Percentiles rank a stretch among this genome's conserved stretches.
Conservation (phyloP, 2,797 vertebrate genomes). For the Scomberomorus guttatus region DNA sequence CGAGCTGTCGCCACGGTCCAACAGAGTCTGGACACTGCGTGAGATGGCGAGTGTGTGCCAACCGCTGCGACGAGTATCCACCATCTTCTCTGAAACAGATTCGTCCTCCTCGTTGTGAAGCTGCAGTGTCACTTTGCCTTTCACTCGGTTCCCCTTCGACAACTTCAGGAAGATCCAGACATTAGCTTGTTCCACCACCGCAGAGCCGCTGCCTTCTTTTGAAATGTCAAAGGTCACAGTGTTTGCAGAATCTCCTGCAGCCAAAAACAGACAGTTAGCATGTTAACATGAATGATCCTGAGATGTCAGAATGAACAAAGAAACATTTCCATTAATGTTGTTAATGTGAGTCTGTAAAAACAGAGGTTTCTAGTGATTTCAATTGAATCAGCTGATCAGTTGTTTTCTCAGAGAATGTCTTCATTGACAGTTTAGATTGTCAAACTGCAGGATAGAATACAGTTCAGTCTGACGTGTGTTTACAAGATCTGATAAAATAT, state of each 20-base stretch:
- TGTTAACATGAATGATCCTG: neutral
- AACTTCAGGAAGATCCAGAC: constrained; percentile 95
- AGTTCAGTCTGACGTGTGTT: too few species aligned
- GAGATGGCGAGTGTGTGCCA: constrained; percentile 93
- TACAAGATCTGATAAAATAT: too few species aligned
- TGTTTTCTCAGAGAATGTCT: too few species aligned
- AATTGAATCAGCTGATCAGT: too few species aligned
- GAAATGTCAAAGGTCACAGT: constrained; percentile 93
- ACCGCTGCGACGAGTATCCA: constrained; percentile 92
- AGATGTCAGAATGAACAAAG: neutral
- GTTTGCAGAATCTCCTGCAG: constrained; percentile 87
- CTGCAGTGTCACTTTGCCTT: constrained; percentile 87
- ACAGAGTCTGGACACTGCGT: constrained; percentile 86
- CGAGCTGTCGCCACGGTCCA: constrained; percentile 83
- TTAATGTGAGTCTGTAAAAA: neutral
- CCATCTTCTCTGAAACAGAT: constrained; percentile 90
- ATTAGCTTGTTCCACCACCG: constrained; percentile 91
- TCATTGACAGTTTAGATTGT: too few species aligned
- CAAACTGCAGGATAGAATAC: too few species aligned
- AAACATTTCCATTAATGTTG: neutral
- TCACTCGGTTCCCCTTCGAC: constrained; percentile 88
- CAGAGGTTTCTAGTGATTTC: too few species aligned
- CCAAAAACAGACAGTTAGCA: constrained; percentile 50
- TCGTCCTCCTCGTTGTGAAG: constrained; percentile 81
- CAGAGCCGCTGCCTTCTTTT: constrained; percentile 88